Base-by-base conservation (phyloP, 2,888 invertebrate species). In the Ceraclea dissimilis region DNA sequence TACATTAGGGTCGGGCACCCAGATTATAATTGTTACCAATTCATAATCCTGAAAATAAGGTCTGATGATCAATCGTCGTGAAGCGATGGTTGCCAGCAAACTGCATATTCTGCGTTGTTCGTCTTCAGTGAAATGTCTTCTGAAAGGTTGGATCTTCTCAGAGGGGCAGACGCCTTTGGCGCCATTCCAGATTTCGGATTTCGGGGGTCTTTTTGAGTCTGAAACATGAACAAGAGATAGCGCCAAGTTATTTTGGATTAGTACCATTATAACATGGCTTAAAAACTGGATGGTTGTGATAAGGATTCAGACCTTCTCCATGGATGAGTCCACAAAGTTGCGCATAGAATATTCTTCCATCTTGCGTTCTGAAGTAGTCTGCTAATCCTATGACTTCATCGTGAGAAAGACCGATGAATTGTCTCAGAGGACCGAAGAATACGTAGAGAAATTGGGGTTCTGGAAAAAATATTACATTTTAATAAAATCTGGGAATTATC, bases 1-100 rank as follows among this genome's bases (percentile, higher is more conserved):
- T n/a, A n/a, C n/a, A n/a, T n/a, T n/a, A n/a, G n/a, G n/a, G n/a
- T n/a, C n/a, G n/a, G n/a, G n/a, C n/a, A n/a, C n/a, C n/a, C n/a
- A n/a, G n/a, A 26, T 10, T 26, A 10, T 10, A 26, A 34, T 4
- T 52, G 60, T 65, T 66, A 83, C 85, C 70, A 85, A 69, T 66
- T 86, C 85, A 63, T 86, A 86, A 67, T 86, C 86, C 68, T 86
- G 85, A 69, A 86, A 86, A 70, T 87, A 89, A 0, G 90, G 89
- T 63, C 80, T 74, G 51, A 89, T 71, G 0, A 86, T 79, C 33
- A 89, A 69, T 64, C 85, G 80, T 2, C 82, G 71, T 34, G 81
- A 78, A 0, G 88, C 87, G 59, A 90, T 85, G 74, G 88, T 88
- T 54, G 86, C 82, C 4, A 90, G 73, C 56, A 90, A 75, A 56